A percentile compares a stretch with the other conserved stretches of the same genome.
These are phyloP conservation scores for Trichogramma evanescens DNA, from an alignment of 2,888 invertebrate species.

Conservation along the genomic window DNA sequence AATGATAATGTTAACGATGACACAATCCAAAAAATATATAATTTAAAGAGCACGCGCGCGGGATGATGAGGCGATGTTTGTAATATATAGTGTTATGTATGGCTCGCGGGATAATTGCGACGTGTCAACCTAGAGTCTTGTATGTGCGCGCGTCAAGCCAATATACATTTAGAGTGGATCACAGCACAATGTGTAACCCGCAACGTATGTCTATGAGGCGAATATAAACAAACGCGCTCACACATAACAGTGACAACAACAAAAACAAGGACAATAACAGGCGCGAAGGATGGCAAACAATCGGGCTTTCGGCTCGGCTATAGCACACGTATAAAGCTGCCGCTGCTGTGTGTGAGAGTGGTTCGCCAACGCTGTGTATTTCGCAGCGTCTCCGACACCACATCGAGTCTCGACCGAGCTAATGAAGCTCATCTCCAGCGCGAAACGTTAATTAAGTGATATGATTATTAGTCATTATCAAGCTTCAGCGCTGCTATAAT, in stretches of 20 bases:
- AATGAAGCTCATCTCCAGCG: conserved; percentile 35
- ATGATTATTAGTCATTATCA: conserved; percentile 47
- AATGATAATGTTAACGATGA: too few relatives aligned
- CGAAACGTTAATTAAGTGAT: conserved; percentile 48
- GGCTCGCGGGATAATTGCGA: conserved; percentile 22
- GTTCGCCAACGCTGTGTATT: conserved; percentile 16
- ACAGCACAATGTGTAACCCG: conserved; percentile 32
- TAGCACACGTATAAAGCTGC: conserved; percentile 17
- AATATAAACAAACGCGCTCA: too few relatives aligned
- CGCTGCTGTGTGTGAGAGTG: background rate
- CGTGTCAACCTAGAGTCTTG: conserved; percentile 24
- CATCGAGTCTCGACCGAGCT: conserved; percentile 27
- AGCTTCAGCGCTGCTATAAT: conserved; percentile 39
- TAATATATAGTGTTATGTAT: background rate
- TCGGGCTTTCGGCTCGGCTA: too few relatives aligned
- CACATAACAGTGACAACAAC: too few relatives aligned
- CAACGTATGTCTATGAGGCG: conserved; percentile 16
- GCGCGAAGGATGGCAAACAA: too few relatives aligned
- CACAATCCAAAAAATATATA: too few relatives aligned
- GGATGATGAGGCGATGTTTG: too few relatives aligned
- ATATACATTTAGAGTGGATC: background rate
- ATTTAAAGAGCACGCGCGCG: too few relatives aligned
- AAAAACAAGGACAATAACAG: too few relatives aligned
- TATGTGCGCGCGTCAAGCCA: conserved; percentile 10
- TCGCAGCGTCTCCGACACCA: conserved; percentile 34